Evolutionary conservation across 2,888 invertebrate genomes (phyloP), one percentile per base, ranked within the genome.

Genomic region (Chesias legatella): DNA sequence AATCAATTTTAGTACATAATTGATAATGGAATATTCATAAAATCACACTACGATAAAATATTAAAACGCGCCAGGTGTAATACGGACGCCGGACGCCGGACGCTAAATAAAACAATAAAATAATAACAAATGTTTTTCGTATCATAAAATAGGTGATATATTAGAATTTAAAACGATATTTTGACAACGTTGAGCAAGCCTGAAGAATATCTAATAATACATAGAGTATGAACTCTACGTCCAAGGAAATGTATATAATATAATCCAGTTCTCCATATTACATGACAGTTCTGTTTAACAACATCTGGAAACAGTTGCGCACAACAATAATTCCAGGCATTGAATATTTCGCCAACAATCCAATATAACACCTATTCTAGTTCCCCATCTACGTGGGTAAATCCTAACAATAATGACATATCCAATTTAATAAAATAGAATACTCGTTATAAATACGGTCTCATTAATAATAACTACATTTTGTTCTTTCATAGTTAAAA

Each of bases 291-390:
- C 56, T 37, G 47, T 58, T 56, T 58, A 63, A 67, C 67, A 67
- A 60, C 63, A 61, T 66, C 58, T 65, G 63, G 66, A 72, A 71
- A 67, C 65, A 64, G 68, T 49, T 49, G 53, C 36, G 49, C 38
- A 43, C 42, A 42, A 51, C 39, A 31, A 52, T 30, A 35, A 23
- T 38, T 30, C 23, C 28, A 34, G 10, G 24, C n/a, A 17, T 25
- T 22, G 23, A 30, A n/a, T 13, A 43, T 40, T 54, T 37, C 50
- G 31, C 34, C 54, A 45, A 49, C 48, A 48, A 57, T 60, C 76
- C 64, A 74, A 77, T 74, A 74, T 73, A 77, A 73, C 78, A 79
- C 73, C 74, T 77, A 76, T 58, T 53, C 65, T n/a, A n/a, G n/a
- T n/a, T n/a, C n/a, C n/a, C 60, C 27, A 45, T 51, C 9, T 34